Base-by-base conservation (phyloP, 2,113 vertebrate species). In the Gobius niger region DNA sequence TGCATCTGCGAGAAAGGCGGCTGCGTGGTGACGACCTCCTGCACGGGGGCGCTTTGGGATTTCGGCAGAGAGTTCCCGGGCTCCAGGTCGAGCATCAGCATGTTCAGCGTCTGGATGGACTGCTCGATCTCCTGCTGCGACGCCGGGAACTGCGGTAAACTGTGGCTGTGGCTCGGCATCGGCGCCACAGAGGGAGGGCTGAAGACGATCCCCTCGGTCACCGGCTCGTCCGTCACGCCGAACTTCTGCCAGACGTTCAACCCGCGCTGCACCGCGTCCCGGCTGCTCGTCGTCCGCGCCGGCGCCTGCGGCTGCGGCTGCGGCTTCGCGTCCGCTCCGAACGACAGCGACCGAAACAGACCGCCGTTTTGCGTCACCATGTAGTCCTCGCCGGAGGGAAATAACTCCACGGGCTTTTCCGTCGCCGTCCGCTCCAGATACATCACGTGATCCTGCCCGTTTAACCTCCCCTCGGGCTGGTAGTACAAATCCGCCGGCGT, bases 91-190 rank as follows among this genome's bases (percentile, higher is more conserved):
- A 96, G 81, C 96, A 99, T 98, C 15, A 99, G 95, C 83, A 96
- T 94, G 56, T 98, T 96, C 1, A 99, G 95, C 0, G 96, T 91
- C 88, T 99, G 96, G 0, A 99, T 98, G 19, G 98, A 99, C 84
- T 97, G 94, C 82, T 99, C 96, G 0, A 99, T 98, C 89, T 99
- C 98, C 80, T 91, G 92, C 73, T 93, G 95, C 41, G 97, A 98
- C 50, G 95, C 93, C 0, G 96, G 96, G 72, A 96, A 98, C 53
- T 96, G 95, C 0, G 96, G 96, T 80, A 98, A 94, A 86, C 94
- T 94, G 34, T 96, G 93, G 76, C 95, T 93, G 73, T 96, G 93
- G 69, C 89, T 89, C 44, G 94, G 90, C 0, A 94, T 74, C 15
- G 62, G 53, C 15, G 60, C 56, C 15, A 69, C 68, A 44, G 76